phyloP scores from a whole-genome alignment of 2,797 vertebrate genomes.

The Chrysolophus pictus region DNA sequence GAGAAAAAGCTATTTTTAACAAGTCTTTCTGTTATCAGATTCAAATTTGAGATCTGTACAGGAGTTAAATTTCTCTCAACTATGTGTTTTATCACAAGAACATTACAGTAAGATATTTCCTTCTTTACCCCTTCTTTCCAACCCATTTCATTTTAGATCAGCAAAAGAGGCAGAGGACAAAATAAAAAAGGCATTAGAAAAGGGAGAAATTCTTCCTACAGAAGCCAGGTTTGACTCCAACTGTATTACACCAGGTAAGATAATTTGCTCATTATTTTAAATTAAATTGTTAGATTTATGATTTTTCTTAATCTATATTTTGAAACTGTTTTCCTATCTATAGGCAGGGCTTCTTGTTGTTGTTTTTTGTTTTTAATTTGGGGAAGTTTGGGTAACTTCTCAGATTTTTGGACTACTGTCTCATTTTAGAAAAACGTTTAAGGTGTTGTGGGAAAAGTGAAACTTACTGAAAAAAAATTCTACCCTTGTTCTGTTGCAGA shows the following conservation, averaged over 20 bases:
- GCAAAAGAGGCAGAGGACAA: slow-evolving; percentile 99
- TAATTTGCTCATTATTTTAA: not conserved
- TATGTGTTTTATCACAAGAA: not conserved
- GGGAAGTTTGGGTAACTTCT: not conserved
- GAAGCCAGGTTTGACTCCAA: slow-evolving; percentile 98
- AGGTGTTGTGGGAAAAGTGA: not conserved
- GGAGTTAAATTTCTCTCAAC: not conserved
- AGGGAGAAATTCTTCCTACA: slow-evolving; percentile 94
- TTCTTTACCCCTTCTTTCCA: not conserved
- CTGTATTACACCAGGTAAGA: slow-evolving; percentile 96
- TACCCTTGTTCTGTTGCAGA: not conserved
- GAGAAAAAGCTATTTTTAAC: not conserved
- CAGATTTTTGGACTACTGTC: not conserved
- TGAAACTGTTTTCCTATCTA: not conserved
- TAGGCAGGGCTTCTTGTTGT: not conserved
- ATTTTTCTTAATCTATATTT: not conserved
- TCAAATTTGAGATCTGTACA: not conserved
- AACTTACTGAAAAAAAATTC: not conserved
- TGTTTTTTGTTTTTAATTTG: not conserved
- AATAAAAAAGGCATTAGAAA: slow-evolving; percentile 98
- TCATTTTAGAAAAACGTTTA: not conserved
- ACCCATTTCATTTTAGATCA: slow-evolving; percentile 81
- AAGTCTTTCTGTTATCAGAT: not conserved
- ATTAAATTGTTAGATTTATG: not conserved
- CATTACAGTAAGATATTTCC: not conserved